Evolutionary conservation across 2,888 invertebrate genomes (phyloP).

Genomic region (Nomada flava): DNA sequence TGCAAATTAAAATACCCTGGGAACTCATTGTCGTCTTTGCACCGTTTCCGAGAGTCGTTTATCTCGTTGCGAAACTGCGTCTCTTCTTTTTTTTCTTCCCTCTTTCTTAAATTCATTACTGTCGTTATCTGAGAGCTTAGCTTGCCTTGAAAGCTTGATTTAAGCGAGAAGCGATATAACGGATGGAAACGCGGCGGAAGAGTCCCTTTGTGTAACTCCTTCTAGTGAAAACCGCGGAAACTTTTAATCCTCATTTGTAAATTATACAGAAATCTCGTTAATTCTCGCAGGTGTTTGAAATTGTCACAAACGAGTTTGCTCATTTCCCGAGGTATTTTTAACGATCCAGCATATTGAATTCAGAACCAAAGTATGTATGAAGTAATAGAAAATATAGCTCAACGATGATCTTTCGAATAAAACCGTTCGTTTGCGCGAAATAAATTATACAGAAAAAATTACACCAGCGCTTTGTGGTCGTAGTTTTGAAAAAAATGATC

Average conservation of each 20-base stretch:
- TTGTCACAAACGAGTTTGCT: background rate
- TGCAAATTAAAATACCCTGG: background rate
- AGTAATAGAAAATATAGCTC: too few relatives aligned
- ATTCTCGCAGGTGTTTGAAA: slow-evolving; percentile 10
- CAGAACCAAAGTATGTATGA: background rate
- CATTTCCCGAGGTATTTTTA: background rate
- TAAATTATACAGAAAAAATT: background rate
- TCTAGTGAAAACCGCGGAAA: slow-evolving; percentile 12
- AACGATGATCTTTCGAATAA: background rate
- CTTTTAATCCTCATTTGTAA: slow-evolving; percentile 35
- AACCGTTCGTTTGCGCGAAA: background rate
- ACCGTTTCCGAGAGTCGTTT: background rate
- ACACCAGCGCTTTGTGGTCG: background rate
- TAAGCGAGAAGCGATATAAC: slow-evolving; percentile 38
- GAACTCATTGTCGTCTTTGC: slow-evolving; percentile 11
- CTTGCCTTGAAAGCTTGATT: slow-evolving; percentile 42
- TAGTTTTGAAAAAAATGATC: background rate
- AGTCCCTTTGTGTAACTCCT: slow-evolving; percentile 21
- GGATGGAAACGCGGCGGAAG: slow-evolving; percentile 26
- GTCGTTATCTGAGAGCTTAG: slow-evolving; percentile 38
- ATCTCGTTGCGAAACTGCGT: slow-evolving; percentile 15
- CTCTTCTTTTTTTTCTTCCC: slow-evolving; percentile 1
- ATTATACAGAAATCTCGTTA: slow-evolving; percentile 34
- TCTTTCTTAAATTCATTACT: slow-evolving; percentile 49
- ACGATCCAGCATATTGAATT: background rate